A percentile compares a stretch with the other conserved stretches of the same genome.
Conservation (phyloP, 2,113 vertebrate genomes). For the Dunckerocampus dactyliophorus region DNA sequence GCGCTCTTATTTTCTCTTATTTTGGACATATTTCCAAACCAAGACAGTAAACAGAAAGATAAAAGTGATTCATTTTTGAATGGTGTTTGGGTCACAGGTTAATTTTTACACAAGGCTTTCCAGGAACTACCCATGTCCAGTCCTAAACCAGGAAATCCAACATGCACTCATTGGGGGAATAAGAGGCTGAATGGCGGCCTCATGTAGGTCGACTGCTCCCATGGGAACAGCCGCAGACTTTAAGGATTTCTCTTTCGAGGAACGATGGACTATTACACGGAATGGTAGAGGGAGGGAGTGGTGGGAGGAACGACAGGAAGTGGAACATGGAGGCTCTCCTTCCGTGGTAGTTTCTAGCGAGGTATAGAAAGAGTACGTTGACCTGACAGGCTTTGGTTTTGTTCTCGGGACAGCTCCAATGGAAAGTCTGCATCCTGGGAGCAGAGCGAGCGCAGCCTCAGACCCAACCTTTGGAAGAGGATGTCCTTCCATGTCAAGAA, state of each 20-base stretch:
- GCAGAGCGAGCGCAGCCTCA: constrained; percentile 82
- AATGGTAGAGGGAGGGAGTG: constrained; percentile 4
- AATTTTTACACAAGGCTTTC: background rate
- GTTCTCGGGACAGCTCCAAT: constrained; percentile 79
- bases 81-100: no score
- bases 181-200: constrained; percentile 32
- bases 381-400: background rate
- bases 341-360: no score
- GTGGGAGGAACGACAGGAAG: constrained; percentile 9
- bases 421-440: constrained; percentile 93
- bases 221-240: constrained; percentile 37
- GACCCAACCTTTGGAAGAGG: constrained; percentile 93
- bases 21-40: no score
- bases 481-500: constrained; percentile 94
- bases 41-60: no score
- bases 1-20: no score
- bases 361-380: no score
- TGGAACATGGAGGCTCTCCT: constrained; percentile 5
- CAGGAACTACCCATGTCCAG: background rate
- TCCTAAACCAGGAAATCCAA: constrained; percentile 12
- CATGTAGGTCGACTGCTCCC: constrained; percentile 64
- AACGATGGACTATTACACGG: constrained; percentile 38
- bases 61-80: no score
- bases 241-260: constrained; percentile 61
- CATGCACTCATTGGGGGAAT: constrained; percentile 35